Conservation (phyloP, 2,113 vertebrate species). For the Thomomys bottae region DNA sequence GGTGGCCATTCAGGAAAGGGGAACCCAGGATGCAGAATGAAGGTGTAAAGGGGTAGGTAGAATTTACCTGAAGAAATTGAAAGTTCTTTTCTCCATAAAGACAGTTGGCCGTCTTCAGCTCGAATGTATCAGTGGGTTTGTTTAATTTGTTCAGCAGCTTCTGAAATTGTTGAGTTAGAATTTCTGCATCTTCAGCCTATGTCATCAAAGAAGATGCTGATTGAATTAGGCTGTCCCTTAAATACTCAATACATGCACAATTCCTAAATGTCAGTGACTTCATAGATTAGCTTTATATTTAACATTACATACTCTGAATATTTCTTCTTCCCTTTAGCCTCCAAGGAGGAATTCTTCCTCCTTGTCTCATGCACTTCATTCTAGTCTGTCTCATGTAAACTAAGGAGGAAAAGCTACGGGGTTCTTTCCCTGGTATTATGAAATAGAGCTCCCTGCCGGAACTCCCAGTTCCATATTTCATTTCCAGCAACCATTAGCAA, state of each 20-base stretch:
- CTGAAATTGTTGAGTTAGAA: slow-evolving; percentile 84
- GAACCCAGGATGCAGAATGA: not conserved
- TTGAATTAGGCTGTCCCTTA: not conserved
- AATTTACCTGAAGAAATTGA: slow-evolving; percentile 85
- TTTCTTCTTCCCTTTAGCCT: not conserved
- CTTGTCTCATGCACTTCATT: not conserved
- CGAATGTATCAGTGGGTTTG: slow-evolving; percentile 79
- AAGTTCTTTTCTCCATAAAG: slow-evolving; percentile 83
- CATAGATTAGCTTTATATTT: not conserved
- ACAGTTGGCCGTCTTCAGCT: slow-evolving; percentile 86
- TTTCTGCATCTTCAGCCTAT: slow-evolving; percentile 78
- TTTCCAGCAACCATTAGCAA: no score
- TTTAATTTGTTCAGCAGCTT: slow-evolving; percentile 84
- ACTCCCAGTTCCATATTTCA: not conserved
- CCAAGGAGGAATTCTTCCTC: not conserved
- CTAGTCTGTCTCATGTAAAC: not conserved
- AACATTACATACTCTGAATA: not conserved
- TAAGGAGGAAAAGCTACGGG: accelerated
- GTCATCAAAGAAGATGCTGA: not conserved
- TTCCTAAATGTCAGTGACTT: not conserved
- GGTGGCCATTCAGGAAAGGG: not conserved
- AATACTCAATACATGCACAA: not conserved
- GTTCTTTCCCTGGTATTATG: not conserved
- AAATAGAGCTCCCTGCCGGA: not conserved
- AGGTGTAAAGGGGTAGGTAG: not conserved